Evolutionary conservation across 1,140 invertebrate genomes (phyloP).

Genomic region (Apocrypta bakeri): DNA sequence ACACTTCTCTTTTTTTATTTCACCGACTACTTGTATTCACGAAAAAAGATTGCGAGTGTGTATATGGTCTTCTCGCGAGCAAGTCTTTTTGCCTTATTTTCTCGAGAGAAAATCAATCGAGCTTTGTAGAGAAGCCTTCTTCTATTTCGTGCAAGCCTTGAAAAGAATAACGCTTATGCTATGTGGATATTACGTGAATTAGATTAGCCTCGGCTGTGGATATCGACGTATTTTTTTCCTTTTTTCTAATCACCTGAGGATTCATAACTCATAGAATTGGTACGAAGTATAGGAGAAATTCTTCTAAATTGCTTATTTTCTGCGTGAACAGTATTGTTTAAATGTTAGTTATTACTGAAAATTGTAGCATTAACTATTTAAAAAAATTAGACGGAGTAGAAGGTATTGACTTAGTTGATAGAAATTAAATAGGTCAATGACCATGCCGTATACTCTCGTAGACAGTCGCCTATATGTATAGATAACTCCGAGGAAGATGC

Average conservation of each 20-base stretch:
- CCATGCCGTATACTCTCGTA: background rate
- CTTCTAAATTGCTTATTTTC: background rate
- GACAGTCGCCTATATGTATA: background rate
- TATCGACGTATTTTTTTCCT: too few species aligned
- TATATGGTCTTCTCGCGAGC: background rate
- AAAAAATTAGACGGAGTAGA: background rate
- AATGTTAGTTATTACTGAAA: background rate
- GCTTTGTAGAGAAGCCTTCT: background rate
- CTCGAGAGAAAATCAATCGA: background rate
- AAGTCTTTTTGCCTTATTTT: background rate
- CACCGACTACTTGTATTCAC: background rate
- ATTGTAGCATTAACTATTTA: background rate
- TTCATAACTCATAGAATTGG: too few species aligned
- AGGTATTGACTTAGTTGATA: background rate
- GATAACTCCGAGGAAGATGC: background rate
- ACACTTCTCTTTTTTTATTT: background rate
- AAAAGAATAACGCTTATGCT: background rate
- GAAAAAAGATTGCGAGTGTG: background rate
- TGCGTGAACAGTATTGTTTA: too few species aligned
- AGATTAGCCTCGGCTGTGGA: too few species aligned
- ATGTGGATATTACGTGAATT: too few species aligned
- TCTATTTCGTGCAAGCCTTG: background rate
- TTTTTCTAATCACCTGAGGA: too few species aligned
- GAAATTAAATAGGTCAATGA: background rate
- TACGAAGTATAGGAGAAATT: too few species aligned